phyloP scores from a whole-genome alignment of 2,888 invertebrate species.

The Himalopsyche kuldschensis region DNA sequence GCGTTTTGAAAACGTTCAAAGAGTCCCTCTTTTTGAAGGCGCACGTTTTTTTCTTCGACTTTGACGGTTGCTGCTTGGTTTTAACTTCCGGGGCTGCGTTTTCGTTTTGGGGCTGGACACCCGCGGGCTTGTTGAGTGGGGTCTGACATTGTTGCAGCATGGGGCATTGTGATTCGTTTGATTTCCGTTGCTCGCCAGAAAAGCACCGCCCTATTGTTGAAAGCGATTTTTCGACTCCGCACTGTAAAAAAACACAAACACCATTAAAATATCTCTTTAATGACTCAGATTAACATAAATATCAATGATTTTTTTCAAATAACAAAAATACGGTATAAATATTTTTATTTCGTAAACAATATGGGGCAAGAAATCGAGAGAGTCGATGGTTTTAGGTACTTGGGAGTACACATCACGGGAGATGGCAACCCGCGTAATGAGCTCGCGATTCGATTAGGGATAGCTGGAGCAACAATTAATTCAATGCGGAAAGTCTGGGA shows the following conservation, averaged over 20 bases:
- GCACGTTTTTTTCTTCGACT: constrained; percentile 47
- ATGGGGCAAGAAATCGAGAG: too few relatives aligned
- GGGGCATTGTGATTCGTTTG: constrained; percentile 76
- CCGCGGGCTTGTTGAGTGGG: constrained; percentile 53
- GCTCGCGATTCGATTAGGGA: too few relatives aligned
- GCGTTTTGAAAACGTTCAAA: constrained; percentile 54
- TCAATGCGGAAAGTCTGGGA: too few relatives aligned
- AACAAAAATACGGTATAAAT: too few relatives aligned
- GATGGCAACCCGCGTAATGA: too few relatives aligned
- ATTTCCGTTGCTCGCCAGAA: constrained; percentile 66
- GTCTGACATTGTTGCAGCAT: constrained; percentile 63
- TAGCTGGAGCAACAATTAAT: too few relatives aligned
- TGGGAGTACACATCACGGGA: too few relatives aligned
- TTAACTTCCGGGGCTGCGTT: constrained; percentile 47
- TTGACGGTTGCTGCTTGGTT: constrained; percentile 53
- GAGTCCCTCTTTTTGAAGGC: constrained; percentile 55
- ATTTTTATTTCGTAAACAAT: too few relatives aligned
- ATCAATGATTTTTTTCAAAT: too few relatives aligned
- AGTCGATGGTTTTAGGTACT: too few relatives aligned
- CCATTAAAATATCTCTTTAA: neutral
- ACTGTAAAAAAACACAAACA: constrained; percentile 60
- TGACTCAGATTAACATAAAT: neutral
- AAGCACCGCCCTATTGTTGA: constrained; percentile 67
- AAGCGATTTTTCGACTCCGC: constrained; percentile 64
- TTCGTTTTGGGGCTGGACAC: constrained; percentile 46